phyloP scores from a whole-genome alignment of 1,140 invertebrate genomes.

The Limonius californicus region DNA sequence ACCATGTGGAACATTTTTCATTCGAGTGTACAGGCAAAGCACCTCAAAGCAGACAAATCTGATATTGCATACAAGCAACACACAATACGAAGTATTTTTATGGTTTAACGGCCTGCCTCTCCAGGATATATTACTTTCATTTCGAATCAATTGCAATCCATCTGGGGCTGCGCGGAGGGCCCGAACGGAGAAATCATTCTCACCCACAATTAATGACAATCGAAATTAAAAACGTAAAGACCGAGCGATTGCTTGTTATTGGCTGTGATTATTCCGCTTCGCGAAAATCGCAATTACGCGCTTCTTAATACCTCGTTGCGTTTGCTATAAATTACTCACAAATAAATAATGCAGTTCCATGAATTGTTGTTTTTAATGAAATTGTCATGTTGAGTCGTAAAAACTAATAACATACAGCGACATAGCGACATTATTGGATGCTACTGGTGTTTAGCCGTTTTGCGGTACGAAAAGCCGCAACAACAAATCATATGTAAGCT shows the following conservation, averaged over 20 bases:
- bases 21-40: not conserved
- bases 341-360: not conserved
- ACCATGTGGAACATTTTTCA: too few species aligned
- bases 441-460: conserved; percentile 24
- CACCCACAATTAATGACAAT: conserved; percentile 45
- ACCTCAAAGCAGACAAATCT: conserved; percentile 5
- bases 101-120: conserved; percentile 39
- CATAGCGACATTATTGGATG: conserved; percentile 19
- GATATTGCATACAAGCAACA: conserved; percentile 22
- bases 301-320: not conserved
- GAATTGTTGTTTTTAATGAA: not conserved
- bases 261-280: conserved; percentile 17
- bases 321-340: not conserved
- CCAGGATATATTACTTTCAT: conserved; percentile 47
- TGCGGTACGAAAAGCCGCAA: conserved; percentile 44
- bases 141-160: conserved; percentile 44
- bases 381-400: not conserved
- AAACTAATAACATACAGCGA: too few species aligned
- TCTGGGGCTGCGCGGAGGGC: conserved; percentile 35
- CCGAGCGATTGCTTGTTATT: conserved; percentile 25
- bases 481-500: conserved; percentile 47
- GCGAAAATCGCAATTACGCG: conserved; percentile 17
- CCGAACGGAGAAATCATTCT: conserved; percentile 29
- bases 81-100: conserved; percentile 43
- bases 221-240: conserved; percentile 47